Evolutionary conservation across 1,140 invertebrate species (phyloP).

Genomic region (Tetraneura akinire): DNA sequence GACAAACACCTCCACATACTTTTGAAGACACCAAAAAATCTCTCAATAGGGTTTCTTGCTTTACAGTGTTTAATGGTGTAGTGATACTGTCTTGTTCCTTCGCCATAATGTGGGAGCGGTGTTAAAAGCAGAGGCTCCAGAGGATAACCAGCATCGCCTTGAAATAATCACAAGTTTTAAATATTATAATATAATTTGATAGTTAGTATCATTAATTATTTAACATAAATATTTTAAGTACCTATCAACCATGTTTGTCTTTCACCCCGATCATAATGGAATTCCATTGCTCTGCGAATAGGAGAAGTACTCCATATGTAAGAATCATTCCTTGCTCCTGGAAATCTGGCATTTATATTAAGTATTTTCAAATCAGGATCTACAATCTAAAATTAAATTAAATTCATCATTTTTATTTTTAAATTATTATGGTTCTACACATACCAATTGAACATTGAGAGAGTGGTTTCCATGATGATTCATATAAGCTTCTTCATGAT

Average conservation of each 20-base stretch:
- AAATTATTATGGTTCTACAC: too few relatives aligned
- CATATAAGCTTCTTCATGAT: too few relatives aligned
- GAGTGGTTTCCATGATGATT: too few relatives aligned
- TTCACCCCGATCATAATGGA: neutral
- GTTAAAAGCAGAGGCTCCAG: constrained; percentile 52
- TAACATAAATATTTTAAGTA: neutral
- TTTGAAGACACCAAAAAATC: constrained; percentile 53
- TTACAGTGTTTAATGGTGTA: constrained; percentile 43
- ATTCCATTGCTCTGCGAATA: constrained; percentile 23
- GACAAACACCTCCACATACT: constrained; percentile 52
- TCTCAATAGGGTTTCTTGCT: neutral
- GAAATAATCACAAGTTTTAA: constrained; percentile 6
- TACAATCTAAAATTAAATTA: too few relatives aligned
- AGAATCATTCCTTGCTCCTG: too few relatives aligned
- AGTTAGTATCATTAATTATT: neutral
- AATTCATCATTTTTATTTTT: too few relatives aligned
- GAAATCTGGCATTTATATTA: too few relatives aligned
- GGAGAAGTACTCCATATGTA: too few relatives aligned
- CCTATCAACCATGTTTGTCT: constrained; percentile 47
- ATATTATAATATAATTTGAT: neutral
- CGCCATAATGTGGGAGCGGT: constrained; percentile 38
- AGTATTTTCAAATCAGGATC: too few relatives aligned
- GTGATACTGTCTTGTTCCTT: constrained; percentile 17
- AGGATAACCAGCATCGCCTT: constrained; percentile 54
- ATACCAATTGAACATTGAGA: too few relatives aligned